Base-by-base conservation (phyloP, 2,113 vertebrate genomes). In the Apodemus sylvaticus region DNA sequence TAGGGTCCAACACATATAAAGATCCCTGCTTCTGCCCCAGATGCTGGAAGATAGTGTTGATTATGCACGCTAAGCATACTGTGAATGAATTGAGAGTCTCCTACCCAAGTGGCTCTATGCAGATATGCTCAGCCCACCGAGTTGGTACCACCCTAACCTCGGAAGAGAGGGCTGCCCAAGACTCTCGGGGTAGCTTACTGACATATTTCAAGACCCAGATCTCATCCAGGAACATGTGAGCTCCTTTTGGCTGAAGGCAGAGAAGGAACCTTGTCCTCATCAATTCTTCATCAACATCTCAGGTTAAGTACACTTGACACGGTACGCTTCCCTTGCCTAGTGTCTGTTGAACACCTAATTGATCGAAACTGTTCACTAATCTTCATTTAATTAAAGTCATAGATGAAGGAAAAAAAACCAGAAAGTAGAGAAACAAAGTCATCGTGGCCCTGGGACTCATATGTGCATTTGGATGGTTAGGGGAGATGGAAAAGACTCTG, bases 331-430 rank as follows among this genome's bases (percentile, higher is more conserved):
- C 36, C 51, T 87, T 48, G 14, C 64, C 86, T 42, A 64, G n/a
- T 39, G 55, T 60, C 58, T 90, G 76, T 86, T n/a, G 68, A 83
- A 66, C 19, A 31, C 53, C 62, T 87, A 91, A 64, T 55, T 94
- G 93, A 87, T 39, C 64, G 62, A 70, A 66, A 93, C 86, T 1
- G 0, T 24, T 53, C 53, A 86, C 55, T 68, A 90, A 87, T 95
- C 51, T 64, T 74, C 68, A 77, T 95, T 90, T 93, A 96, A 94
- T 71, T 91, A 68, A 86, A 95, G 79, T 92, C 85, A 81, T 12
- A 87, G 74, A 83, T 9, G 64, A 92, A 90, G 22, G 87, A 71
- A 89, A n/a, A 78, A 71, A 89, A n/a, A 81, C 55, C 90, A 74
- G 70, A 78, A 91, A 74, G 55, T 53, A 73, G 10, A 60, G 64